Percentiles rank a stretch among this genome's conserved stretches.
Conservation (phyloP, 2,888 invertebrate species). For the Globia sparganii region DNA sequence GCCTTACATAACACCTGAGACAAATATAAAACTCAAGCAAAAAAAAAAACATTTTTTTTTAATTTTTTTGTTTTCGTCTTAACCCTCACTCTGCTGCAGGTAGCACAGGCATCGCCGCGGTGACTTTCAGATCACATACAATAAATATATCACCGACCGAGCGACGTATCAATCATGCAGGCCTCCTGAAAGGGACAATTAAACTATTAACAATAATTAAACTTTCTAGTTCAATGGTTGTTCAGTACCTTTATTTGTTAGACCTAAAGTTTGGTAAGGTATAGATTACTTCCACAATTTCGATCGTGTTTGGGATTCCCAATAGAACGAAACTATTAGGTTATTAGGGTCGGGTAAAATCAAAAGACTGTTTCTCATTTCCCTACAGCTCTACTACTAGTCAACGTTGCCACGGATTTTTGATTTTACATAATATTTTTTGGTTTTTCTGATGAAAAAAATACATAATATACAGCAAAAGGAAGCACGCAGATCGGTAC, state of each 20-base stretch:
- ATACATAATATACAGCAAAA: not conserved
- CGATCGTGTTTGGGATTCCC: slow-evolving; percentile 13
- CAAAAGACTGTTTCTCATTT: not conserved
- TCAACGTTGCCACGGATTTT: not conserved
- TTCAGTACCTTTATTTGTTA: slow-evolving; percentile 10
- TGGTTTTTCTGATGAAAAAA: not conserved
- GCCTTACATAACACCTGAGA: not conserved
- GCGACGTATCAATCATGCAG: slow-evolving; percentile 52
- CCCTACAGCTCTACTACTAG: not conserved
- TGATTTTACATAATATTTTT: not conserved
- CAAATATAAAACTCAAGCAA: no score
- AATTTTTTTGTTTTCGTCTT: no score
- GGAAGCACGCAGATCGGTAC: not conserved
- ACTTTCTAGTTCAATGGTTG: slow-evolving; percentile 18
- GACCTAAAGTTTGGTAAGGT: slow-evolving; percentile 7
- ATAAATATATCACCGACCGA: slow-evolving; percentile 43
- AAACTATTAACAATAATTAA: slow-evolving; percentile 54
- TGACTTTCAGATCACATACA: slow-evolving; percentile 44
- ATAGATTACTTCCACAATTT: slow-evolving; percentile 29
- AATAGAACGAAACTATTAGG: not conserved
- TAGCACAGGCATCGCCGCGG: slow-evolving; percentile 18
- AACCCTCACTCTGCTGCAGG: slow-evolving; percentile 34
- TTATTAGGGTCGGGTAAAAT: not conserved
- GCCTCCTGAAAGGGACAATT: slow-evolving; percentile 39
- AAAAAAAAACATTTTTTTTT: no score